phyloP scores from a whole-genome alignment of 2,888 invertebrate species.

The Andrena marginata region DNA sequence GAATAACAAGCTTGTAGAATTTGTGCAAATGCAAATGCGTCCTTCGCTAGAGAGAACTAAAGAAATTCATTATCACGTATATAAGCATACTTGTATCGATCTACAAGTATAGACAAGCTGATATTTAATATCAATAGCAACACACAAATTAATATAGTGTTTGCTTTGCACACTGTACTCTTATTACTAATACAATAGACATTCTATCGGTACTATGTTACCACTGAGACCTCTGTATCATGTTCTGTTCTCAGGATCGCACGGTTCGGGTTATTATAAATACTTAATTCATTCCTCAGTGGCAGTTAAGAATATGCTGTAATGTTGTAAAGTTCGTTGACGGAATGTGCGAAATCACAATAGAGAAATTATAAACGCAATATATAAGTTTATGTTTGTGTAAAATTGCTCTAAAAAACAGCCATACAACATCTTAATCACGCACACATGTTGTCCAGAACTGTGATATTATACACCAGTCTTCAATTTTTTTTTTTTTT shows the following conservation, averaged over 20 bases:
- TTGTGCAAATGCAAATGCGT: constrained; percentile 27
- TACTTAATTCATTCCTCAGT: constrained; percentile 22
- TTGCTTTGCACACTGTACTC: constrained; percentile 29
- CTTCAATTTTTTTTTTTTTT: constrained; percentile 27
- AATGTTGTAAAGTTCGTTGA: constrained; percentile 55
- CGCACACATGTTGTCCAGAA: neutral
- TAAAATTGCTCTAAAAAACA: constrained; percentile 10
- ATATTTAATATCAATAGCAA: constrained; percentile 33
- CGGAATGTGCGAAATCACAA: constrained; percentile 51
- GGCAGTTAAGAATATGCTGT: constrained; percentile 39
- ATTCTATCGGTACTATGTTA: constrained; percentile 33
- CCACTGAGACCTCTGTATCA: constrained; percentile 37
- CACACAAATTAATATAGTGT: constrained; percentile 37
- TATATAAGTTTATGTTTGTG: neutral
- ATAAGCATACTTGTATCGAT: constrained; percentile 20
- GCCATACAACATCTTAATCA: constrained; percentile 11
- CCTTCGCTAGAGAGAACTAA: constrained; percentile 4
- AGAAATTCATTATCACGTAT: constrained; percentile 13
- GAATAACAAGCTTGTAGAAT: constrained; percentile 44
- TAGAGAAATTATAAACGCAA: constrained; percentile 28
- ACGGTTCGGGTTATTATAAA: constrained; percentile 8
- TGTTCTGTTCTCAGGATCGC: constrained; percentile 17
- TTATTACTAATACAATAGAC: constrained; percentile 30
- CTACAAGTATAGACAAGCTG: constrained; percentile 30
- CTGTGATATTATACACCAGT: constrained; percentile 26